These are phyloP conservation scores for Drosophila pallidifrons DNA, from an alignment of 1,140 invertebrate species.

Conservation along the genomic window DNA sequence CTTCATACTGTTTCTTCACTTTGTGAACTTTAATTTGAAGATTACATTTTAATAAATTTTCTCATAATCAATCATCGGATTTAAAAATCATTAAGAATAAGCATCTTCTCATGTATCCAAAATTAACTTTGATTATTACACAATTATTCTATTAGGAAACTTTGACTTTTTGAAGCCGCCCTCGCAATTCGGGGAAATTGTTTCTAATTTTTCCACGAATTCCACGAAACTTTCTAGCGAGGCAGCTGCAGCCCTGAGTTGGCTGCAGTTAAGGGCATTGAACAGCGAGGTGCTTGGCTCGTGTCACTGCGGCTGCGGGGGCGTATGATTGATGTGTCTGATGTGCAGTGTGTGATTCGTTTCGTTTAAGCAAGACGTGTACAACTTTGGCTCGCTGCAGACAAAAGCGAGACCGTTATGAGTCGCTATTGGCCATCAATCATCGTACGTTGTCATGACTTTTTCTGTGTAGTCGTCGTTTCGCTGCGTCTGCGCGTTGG, in stretches of 20 bases:
- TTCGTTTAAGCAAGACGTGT: constrained; percentile 40
- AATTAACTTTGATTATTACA: too few species aligned
- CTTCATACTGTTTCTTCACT: too few species aligned
- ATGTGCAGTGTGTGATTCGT: constrained; percentile 55
- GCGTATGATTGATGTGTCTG: constrained; percentile 74
- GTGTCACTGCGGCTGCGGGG: constrained; percentile 37
- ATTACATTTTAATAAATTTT: too few species aligned
- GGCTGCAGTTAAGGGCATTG: constrained; percentile 46
- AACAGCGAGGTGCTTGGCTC: constrained; percentile 39
- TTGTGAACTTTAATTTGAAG: too few species aligned
- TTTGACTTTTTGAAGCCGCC: background rate
- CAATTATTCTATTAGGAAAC: background rate
- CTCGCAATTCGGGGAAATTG: background rate
- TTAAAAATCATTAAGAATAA: too few species aligned
- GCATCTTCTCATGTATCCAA: too few species aligned
- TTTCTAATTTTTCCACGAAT: background rate
- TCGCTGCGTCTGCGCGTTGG: constrained; percentile 55
- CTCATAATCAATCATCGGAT: too few species aligned
- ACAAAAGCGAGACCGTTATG: constrained; percentile 66
- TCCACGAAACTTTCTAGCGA: background rate
- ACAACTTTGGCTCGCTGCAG: constrained; percentile 38
- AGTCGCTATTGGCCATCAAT: constrained; percentile 68
- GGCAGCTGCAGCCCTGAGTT: constrained; percentile 39
- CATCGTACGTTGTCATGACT: constrained; percentile 48
- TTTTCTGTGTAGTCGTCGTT: constrained; percentile 21